phyloP scores from a whole-genome alignment of 1,140 invertebrate species.

The Brachionus koreanus region DNA sequence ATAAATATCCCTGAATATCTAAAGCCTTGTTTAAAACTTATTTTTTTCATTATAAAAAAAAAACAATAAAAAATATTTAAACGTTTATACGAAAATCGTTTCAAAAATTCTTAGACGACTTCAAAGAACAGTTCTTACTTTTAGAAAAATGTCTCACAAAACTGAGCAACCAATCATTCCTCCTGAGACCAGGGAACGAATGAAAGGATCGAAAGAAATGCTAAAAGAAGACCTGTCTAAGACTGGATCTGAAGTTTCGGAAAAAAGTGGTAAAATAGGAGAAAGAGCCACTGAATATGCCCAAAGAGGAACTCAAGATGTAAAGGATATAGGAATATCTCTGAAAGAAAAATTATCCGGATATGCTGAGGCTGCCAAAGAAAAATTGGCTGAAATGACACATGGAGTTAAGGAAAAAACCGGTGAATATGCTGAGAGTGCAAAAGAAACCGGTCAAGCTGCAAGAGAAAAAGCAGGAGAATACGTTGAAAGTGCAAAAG shows the following conservation, averaged over 20 bases:
- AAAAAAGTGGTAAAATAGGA: background rate
- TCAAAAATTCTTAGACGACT: conserved; percentile 33
- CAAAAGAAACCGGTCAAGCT: background rate
- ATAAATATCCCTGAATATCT: background rate
- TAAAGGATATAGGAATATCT: background rate
- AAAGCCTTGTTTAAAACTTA: background rate
- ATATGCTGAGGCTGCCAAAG: conserved; percentile 4
- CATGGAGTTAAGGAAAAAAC: background rate
- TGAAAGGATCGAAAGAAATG: background rate
- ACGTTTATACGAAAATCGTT: background rate
- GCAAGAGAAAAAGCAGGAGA: background rate
- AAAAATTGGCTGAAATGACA: background rate
- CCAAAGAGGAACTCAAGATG: background rate
- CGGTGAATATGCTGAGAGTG: background rate
- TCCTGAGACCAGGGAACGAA: background rate
- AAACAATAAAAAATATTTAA: background rate
- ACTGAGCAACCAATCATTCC: background rate
- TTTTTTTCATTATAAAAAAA: background rate
- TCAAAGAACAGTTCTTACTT: background rate
- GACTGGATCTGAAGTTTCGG: background rate
- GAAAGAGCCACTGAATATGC: background rate
- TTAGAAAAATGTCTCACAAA: conserved; percentile 16
- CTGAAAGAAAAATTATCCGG: background rate
- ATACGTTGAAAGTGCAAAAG: background rate
- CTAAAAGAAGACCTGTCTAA: background rate